Evolutionary conservation across 1,140 invertebrate genomes (phyloP).

Genomic region (Brachionus koreanus): DNA sequence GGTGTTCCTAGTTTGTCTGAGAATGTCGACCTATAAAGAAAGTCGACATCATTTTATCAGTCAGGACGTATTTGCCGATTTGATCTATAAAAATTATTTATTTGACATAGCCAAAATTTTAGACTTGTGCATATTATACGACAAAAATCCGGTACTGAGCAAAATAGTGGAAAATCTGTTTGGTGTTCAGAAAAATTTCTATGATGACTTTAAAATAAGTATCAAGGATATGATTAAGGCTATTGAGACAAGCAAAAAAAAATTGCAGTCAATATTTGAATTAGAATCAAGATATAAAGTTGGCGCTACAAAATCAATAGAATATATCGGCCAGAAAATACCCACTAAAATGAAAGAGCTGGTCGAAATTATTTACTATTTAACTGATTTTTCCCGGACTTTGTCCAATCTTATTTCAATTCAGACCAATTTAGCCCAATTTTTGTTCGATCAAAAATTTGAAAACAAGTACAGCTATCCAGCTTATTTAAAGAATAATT

Average conservation of each 20-base stretch:
- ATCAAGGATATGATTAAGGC: conserved; percentile 14
- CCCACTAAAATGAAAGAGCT: background rate
- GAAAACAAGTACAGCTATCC: background rate
- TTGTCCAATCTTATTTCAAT: conserved; percentile 3
- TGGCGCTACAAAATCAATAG: background rate
- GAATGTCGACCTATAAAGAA: conserved; percentile 44
- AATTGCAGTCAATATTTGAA: conserved; percentile 27
- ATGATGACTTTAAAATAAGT: conserved; percentile 30
- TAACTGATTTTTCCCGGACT: conserved; percentile 22
- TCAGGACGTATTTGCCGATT: conserved; percentile 27
- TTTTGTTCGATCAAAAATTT: conserved; percentile 39
- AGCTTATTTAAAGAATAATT: background rate
- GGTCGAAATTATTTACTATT: conserved; percentile 30
- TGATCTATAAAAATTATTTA: conserved; percentile 38
- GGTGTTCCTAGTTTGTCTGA: conserved; percentile 9
- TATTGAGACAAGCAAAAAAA: conserved; percentile 31
- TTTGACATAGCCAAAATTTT: conserved; percentile 37
- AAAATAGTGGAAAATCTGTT: conserved; percentile 34
- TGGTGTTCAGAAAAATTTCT: conserved; percentile 1
- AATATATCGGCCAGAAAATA: background rate
- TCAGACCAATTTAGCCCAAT: background rate
- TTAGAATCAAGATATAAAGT: background rate
- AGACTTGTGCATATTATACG: conserved; percentile 22
- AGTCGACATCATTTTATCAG: conserved; percentile 19
- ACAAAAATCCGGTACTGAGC: background rate